These are phyloP conservation scores for Drosophila buzzatii DNA, from an alignment of 2,888 invertebrate genomes.

Conservation along the genomic window DNA sequence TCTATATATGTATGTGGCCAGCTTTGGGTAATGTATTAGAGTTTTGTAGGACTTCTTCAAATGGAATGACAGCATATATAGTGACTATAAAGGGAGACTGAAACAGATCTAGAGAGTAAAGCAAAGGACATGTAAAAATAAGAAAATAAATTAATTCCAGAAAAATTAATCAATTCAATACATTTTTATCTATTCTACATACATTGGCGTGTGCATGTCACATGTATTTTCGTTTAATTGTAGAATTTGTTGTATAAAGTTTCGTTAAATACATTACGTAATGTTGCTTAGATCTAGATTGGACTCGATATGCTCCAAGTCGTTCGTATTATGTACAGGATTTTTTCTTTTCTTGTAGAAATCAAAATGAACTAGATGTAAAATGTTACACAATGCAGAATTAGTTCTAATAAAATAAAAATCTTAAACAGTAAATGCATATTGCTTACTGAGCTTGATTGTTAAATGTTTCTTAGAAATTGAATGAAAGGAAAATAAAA, in stretches of 20 bases:
- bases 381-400: conserved; percentile 32
- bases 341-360: conserved; percentile 70
- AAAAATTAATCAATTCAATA: background rate
- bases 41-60: too few species aligned
- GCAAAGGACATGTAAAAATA: background rate
- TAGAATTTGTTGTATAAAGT: conserved; percentile 39
- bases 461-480: conserved; percentile 8
- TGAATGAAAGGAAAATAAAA: background rate
- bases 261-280: conserved; percentile 42
- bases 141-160: background rate
- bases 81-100: background rate
- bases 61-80: too few species aligned
- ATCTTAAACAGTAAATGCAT: conserved; percentile 58
- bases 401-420: conserved; percentile 29
- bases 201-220: conserved; percentile 14
- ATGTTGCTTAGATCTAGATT: conserved; percentile 39
- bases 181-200: conserved; percentile 20
- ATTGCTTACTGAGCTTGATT: conserved; percentile 28
- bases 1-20: background rate
- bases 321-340: conserved; percentile 47
- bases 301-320: conserved; percentile 30
- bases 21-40: background rate
- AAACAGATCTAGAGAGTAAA: background rate
- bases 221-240: conserved; percentile 45
- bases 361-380: conserved; percentile 46